Conservation (phyloP, 2,797 vertebrate species). For the Echeneis naucrates region DNA sequence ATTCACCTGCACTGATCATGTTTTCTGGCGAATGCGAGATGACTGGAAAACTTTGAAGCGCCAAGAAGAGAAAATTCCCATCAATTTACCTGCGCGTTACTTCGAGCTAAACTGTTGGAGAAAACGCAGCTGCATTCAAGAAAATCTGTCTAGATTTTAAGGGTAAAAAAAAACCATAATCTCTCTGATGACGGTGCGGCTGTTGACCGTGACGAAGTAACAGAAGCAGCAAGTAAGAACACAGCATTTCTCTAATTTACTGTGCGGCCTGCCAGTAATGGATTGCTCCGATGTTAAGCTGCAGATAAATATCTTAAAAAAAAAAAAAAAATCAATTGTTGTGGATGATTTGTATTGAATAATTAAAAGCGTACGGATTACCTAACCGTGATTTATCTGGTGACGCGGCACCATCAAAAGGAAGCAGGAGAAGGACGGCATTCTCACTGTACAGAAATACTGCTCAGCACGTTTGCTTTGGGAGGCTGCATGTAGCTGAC, state of each 20-base stretch:
- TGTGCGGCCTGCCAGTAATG: neutral
- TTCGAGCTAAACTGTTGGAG: neutral
- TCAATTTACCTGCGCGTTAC: too few relatives aligned
- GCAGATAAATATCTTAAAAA: neutral
- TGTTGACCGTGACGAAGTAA: neutral
- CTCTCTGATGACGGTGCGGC: neutral
- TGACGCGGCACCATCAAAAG: conserved; percentile 10
- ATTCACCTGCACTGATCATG: too few relatives aligned
- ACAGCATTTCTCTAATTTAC: conserved; percentile 1
- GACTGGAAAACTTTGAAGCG: neutral
- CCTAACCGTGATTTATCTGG: neutral
- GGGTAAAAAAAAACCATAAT: neutral
- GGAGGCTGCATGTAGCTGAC: conserved; percentile 21
- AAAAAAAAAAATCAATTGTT: neutral
- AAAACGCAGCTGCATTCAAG: neutral
- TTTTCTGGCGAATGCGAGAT: too few relatives aligned
- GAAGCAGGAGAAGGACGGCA: conserved; percentile 1
- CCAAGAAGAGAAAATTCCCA: neutral
- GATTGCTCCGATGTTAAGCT: neutral
- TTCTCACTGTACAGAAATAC: conserved; percentile 7
- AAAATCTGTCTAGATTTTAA: neutral
- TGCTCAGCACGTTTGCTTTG: conserved; percentile 41
- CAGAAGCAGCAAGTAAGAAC: neutral
- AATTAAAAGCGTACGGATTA: neutral
- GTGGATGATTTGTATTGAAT: neutral